phyloP scores from a whole-genome alignment of 1,140 invertebrate genomes.

The Temnothorax curvispinosus region DNA sequence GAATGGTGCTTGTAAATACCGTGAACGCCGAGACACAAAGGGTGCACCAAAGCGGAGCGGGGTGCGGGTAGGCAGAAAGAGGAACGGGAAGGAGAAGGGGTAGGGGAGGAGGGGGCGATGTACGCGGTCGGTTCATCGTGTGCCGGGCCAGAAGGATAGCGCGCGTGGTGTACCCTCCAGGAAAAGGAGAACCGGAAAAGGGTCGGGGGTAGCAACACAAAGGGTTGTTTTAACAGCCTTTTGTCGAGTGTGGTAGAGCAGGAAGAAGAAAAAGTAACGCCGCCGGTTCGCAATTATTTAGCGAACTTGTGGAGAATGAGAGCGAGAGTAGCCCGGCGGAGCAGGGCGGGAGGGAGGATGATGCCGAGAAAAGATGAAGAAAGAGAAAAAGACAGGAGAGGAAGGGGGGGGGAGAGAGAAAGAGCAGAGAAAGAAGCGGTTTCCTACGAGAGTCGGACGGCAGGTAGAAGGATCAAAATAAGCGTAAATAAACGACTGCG shows the following conservation, averaged over 20 bases:
- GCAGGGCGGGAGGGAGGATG: constrained; percentile 2
- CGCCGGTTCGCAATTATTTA: constrained; percentile 78
- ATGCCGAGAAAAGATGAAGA: background rate
- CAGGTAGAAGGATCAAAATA: constrained; percentile 62
- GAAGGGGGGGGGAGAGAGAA: no score
- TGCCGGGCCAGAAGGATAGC: constrained; percentile 52
- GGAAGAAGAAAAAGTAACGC: constrained; percentile 76
- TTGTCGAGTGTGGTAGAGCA: constrained; percentile 72
- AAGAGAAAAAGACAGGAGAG: background rate
- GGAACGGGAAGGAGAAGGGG: background rate
- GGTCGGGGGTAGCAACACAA: constrained; percentile 71
- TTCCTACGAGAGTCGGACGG: constrained; percentile 47
- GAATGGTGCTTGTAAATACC: constrained; percentile 76
- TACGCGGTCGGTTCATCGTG: constrained; percentile 58
- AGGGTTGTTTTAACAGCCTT: constrained; percentile 80
- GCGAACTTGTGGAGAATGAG: constrained; percentile 64
- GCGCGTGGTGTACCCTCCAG: constrained; percentile 44
- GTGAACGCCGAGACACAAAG: constrained; percentile 69
- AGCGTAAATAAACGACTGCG: constrained; percentile 55
- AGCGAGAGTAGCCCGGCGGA: constrained; percentile 29
- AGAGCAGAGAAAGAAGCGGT: constrained; percentile 13
- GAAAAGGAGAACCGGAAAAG: constrained; percentile 51
- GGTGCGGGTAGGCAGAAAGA: constrained; percentile 11
- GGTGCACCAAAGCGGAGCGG: constrained; percentile 32
- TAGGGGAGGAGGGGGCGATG: constrained; percentile 30